Base-by-base conservation (phyloP, 2,113 vertebrate species). In the Poecilia latipinna region DNA sequence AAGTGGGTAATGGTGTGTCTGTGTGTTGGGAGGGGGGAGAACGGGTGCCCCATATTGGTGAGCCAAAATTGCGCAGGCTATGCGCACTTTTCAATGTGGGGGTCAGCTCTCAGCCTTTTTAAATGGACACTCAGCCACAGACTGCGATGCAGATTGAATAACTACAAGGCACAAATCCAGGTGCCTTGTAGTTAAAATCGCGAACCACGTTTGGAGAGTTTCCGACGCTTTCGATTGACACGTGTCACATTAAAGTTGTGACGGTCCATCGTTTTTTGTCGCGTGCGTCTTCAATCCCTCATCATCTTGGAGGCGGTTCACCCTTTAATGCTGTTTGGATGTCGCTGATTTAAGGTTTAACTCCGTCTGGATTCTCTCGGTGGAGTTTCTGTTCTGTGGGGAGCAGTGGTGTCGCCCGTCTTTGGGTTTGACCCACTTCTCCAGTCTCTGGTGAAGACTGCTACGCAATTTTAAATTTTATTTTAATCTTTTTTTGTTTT, bases 401-500 rank as follows among this genome's bases (percentile, higher is more conserved):
- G 39, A 42, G 1, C 42, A 44, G 4, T 78, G 79, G 82, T 75
- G 32, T 90, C 78, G 80, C 82, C 68, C 72, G 83, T 84, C 78
- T 77, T 37, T 63, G 82, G 80, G 5, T 71, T 87, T 94, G 94
- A 94, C 94, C 93, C 91, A 93, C 80, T 92, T 94, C 78, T 90
- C 73, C 48, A 78, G 80, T 90, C 90, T 22, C 17, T n/a, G 76
- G 63, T 61, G 81, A 72, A 62, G 80, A 67, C 67, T 80, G 75
- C 89, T 90, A 83, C 88, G 86, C 85, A 88, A 68, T 90, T 82
- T 13, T 42, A 5, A 32, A 10, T 35, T 35, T 35, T 1, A 32
- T 35, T 35, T 35, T 35, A 29, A 29, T 29, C 29, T 8, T 35
- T 33, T 33, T 35, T 35, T 6, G 2, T 2, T 35, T 35, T 10